Base-by-base conservation (phyloP, 1,140 invertebrate genomes). In the Drosophila varians region DNA sequence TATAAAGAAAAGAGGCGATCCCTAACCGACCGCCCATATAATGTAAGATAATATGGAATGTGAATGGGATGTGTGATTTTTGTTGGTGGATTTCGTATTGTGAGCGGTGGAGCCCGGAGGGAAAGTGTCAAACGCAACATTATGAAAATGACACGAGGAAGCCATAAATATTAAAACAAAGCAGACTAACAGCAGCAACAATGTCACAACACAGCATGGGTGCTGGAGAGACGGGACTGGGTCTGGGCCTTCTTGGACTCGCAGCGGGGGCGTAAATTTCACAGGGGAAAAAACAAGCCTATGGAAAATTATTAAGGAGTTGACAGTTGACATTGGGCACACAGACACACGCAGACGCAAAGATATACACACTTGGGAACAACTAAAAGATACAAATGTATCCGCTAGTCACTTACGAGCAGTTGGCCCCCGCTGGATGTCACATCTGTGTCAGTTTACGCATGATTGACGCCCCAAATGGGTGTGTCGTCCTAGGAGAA, bases 71-170 rank as follows among this genome's bases (percentile, higher is more conserved):
- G 68, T 71, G 65, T 60, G 66, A 68, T 46, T 62, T 65, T 23
- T 47, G 9, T 47, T 47, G 25, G 5, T 36, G n/a, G 48, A 21
- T n/a, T 34, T 23, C 18, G n/a, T 38, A 31, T 23, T 9, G 25
- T 21, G 57, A 45, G 46, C 52, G 36, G 56, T 53, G 78, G 36
- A 52, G 75, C 48, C 68, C 49, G 68, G 62, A 76, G 73, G 74
- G 83, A 90, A 89, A 79, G 89, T 90, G 88, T 90, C 89, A 90
- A 90, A 88, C 64, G 78, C 82, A 82, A 82, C 77, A 90, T 86
- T 90, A 82, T 78, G 77, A 90, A 90, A 88, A 90, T 89, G 89
- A 90, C 88, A 83, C 71, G 71, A 86, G 89, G 88, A 90, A 90
- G 83, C 83, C 84, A 89, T 90, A 90, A 90, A 90, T 90, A 87